These are phyloP conservation scores for Tichodroma muraria DNA, from an alignment of 2,113 vertebrate species.

Conservation along the genomic window DNA sequence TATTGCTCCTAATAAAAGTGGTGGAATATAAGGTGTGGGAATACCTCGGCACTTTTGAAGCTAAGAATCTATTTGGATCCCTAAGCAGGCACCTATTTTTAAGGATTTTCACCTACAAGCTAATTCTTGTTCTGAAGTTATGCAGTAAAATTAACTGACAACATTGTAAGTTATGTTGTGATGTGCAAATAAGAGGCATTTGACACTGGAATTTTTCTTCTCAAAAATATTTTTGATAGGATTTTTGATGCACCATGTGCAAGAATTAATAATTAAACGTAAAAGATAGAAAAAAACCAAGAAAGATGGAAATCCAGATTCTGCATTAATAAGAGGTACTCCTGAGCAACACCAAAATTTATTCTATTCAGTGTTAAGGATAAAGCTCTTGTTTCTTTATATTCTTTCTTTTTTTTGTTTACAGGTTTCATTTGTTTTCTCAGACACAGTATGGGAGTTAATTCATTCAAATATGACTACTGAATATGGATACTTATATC, in stretches of 20 bases:
- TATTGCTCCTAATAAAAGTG: not conserved
- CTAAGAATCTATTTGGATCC: not conserved
- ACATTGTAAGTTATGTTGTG: not conserved
- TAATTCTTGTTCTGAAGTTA: not conserved
- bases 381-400: not conserved
- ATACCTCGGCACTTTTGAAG: not conserved
- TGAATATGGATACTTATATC: not conserved
- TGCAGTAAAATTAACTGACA: not conserved
- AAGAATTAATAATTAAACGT: not conserved
- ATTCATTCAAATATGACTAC: not conserved
- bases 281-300: not conserved
- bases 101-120: not conserved
- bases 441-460: no score
- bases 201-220: not conserved
- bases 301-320: not conserved
- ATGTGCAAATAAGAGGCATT: not conserved
- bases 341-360: not conserved
- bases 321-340: not conserved
- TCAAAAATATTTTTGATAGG: not conserved
- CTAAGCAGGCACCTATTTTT: not conserved
- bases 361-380: not conserved
- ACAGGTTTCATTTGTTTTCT: not conserved
- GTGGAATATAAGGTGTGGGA: not conserved
- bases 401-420: not conserved
- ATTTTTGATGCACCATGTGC: not conserved